A percentile compares a stretch with the other conserved stretches of the same genome.
These are phyloP conservation scores for Pseudomyrmex sp. DNA, from an alignment of 1,140 invertebrate species.

Conservation along the genomic window DNA sequence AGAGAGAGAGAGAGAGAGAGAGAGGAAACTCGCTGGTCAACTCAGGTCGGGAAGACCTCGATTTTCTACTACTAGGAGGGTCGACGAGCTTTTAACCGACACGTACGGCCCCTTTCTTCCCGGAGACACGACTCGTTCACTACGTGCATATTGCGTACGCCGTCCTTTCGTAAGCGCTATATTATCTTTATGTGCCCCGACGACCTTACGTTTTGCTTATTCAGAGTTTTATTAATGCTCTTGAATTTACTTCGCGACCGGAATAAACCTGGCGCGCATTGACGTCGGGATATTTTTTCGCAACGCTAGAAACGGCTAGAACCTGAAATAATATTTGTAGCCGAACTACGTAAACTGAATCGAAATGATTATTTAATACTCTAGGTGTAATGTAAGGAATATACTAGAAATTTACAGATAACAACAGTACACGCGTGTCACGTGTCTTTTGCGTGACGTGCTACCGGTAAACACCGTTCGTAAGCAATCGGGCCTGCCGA, in stretches of 20 bases:
- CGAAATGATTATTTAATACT: not conserved
- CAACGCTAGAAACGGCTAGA: not conserved
- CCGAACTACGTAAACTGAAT: not conserved
- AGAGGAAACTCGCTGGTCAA: not conserved
- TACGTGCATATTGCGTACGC: constrained; percentile 51
- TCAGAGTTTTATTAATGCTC: constrained; percentile 60
- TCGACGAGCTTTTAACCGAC: constrained; percentile 53
- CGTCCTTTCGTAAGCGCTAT: constrained; percentile 50
- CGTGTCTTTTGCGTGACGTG: too few relatives aligned
- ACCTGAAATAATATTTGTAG: not conserved
- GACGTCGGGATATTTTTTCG: constrained; percentile 27
- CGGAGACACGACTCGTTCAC: constrained; percentile 42
- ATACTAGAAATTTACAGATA: too few relatives aligned
- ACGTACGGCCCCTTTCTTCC: constrained; percentile 55
- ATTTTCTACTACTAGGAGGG: constrained; percentile 53
- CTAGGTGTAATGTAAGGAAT: too few relatives aligned
- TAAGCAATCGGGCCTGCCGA: too few relatives aligned
- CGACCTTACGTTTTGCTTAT: constrained; percentile 54
- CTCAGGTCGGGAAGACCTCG: constrained; percentile 29
- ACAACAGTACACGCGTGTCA: too few relatives aligned
- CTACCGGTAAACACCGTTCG: too few relatives aligned
- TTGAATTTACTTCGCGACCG: constrained; percentile 58
- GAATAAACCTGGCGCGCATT: constrained; percentile 43
- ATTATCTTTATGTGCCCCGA: constrained; percentile 57
- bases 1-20: too few relatives aligned